Base-by-base conservation (phyloP, 2,113 vertebrate genomes). In the Lagopus leucura region DNA sequence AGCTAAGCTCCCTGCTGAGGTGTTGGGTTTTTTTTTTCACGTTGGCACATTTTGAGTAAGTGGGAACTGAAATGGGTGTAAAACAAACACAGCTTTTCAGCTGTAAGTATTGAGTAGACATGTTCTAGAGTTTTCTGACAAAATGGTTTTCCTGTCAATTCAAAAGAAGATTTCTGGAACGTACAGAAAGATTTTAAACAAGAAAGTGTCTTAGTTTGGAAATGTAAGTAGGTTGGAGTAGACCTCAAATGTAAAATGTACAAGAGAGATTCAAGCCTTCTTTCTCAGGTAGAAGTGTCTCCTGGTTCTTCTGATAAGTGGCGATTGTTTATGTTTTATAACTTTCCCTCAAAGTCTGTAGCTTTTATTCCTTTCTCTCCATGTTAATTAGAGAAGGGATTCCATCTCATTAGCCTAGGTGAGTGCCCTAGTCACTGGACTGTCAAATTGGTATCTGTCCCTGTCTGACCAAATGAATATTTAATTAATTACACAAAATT, bases 131-230 rank as follows among this genome's bases (percentile, higher is more conserved):
- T 43, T 63, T 69, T 77, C 85, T 77, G 72, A 63, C 55, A 63
- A 82, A 91, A 65, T 67, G 55, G 10, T 45, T 93, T 95, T 86
- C 60, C 82, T 92, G 82, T 71, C 75, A 83, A 30, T 86, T 88
- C 88, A 80, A 72, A 36, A 77, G 69, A 80, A 58, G 45, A 28
- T 90, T 76, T 82, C n/a, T 50, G 55, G 54, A 67, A 34, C 4
- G 11, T 61, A 54, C 50, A 77, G 67, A 71, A 66, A 2, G 50
- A 55, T 32, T 86, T 83, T 43, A 70, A 76, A 75, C 80, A 86
- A 40, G 64, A 30, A 72, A 55, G 50, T 77, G 42, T 91, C 65
- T 90, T 79, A 42, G 79, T 69, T 95, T 60, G 60, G 55, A 67
- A 80, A 48, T 45, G 19, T 14, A 36, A 69, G 25, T 43, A 48